Evolutionary conservation across 2,797 vertebrate genomes (phyloP).

Genomic region (Adelosebastes latens): DNA sequence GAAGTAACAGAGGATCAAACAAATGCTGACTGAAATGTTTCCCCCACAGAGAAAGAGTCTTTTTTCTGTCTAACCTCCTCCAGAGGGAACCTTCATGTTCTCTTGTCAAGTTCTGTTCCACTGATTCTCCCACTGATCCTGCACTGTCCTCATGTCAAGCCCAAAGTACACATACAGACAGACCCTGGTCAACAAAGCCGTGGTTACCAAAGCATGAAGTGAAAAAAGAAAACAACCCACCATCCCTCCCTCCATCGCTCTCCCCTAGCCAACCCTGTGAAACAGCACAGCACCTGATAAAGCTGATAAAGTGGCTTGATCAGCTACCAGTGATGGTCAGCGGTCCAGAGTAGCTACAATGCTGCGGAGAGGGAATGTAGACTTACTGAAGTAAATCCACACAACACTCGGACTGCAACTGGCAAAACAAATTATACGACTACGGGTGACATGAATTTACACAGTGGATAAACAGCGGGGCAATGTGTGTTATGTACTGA

Average conservation of each 20-base stretch:
- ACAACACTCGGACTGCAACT: constrained; percentile 26
- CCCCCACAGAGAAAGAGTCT: constrained; percentile 35
- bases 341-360: constrained; percentile 65
- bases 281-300: constrained; percentile 61
- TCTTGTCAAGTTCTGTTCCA: constrained; percentile 78
- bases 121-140: constrained; percentile 71
- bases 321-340: constrained; percentile 63
- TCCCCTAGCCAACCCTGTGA: not conserved
- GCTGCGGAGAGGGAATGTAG: constrained; percentile 2
- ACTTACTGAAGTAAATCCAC: constrained; percentile 38
- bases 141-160: constrained; percentile 62
- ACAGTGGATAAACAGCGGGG: constrained; percentile 17
- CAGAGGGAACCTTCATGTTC: constrained; percentile 70
- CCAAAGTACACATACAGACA: constrained; percentile 68
- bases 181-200: constrained; percentile 68
- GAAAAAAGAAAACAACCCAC: constrained; percentile 62
- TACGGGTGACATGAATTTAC: constrained; percentile 18
- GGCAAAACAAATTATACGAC: constrained; percentile 42
- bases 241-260: not conserved
- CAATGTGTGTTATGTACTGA: constrained; percentile 22
- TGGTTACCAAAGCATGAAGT: constrained; percentile 76
- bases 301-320: constrained; percentile 65
- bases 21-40: constrained; percentile 54
- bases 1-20: constrained; percentile 36
- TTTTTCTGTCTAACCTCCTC: constrained; percentile 52